Evolutionary conservation across 2,888 invertebrate genomes (phyloP).

Genomic region (Allacma fusca): DNA sequence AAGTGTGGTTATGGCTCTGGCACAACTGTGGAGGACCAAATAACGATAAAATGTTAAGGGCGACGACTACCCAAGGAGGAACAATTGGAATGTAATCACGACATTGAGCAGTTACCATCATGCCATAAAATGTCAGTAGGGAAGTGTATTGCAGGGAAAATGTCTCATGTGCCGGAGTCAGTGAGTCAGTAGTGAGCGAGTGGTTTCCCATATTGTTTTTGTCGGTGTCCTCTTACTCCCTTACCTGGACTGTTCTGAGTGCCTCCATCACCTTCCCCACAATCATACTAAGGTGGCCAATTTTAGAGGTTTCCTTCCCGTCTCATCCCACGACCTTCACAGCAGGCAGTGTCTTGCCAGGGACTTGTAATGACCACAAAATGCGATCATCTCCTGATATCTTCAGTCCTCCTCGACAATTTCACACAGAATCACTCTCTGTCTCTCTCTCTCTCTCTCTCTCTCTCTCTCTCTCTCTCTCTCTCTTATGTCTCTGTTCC

Average conservation of each 20-base stretch:
- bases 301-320: conserved; percentile 30
- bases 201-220: too few species aligned
- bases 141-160: too few species aligned
- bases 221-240: neutral
- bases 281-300: conserved; percentile 32
- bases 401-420: conserved; percentile 11
- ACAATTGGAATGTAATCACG: too few species aligned
- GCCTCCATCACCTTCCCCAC: neutral
- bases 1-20: too few species aligned
- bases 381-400: conserved; percentile 32
- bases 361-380: conserved; percentile 41
- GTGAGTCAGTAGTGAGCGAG: too few species aligned
- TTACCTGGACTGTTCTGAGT: neutral
- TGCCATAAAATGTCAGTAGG: too few species aligned
- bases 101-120: too few species aligned
- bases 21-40: too few species aligned
- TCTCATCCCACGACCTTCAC: conserved; percentile 42
- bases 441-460: neutral
- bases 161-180: too few species aligned
- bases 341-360: conserved; percentile 37
- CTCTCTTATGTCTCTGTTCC: neutral
- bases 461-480: neutral
- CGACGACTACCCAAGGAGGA: too few species aligned
- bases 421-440: conserved; percentile 9
- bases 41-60: too few species aligned